Evolutionary conservation across 2,113 vertebrate species (phyloP).

Genomic region (Psittacara wagleri): DNA sequence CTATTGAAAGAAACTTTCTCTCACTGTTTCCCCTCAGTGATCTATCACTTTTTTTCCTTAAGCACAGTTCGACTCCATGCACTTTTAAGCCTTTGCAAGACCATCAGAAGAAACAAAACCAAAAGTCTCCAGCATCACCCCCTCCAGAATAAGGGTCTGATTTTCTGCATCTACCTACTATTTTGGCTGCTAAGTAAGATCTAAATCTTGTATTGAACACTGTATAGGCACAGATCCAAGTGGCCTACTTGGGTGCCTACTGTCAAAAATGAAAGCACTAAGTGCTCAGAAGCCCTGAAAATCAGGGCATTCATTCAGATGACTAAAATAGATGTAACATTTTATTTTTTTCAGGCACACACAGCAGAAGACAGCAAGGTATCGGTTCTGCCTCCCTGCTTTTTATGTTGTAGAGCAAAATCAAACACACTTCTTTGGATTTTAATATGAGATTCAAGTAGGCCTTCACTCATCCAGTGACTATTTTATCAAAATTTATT

Average conservation of each 20-base stretch:
- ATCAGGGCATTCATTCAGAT: slow-evolving; percentile 39
- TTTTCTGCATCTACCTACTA: slow-evolving; percentile 16
- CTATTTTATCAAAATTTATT: background rate
- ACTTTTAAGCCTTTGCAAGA: slow-evolving; percentile 2
- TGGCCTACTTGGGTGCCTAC: slow-evolving; percentile 10
- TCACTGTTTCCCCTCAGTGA: background rate
- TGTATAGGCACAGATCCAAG: background rate
- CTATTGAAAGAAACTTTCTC: background rate
- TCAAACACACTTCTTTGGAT: background rate
- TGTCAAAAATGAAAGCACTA: slow-evolving; percentile 41
- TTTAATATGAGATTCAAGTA: background rate
- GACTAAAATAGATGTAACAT: slow-evolving; percentile 27
- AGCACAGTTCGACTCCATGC: background rate
- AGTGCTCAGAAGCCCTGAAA: slow-evolving; percentile 21
- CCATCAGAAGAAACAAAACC: slow-evolving; percentile 18
- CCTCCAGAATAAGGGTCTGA: background rate
- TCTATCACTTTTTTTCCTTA: background rate
- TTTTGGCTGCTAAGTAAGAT: slow-evolving; percentile 27
- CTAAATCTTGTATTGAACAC: background rate
- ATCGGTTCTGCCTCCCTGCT: background rate
- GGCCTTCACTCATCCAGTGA: background rate
- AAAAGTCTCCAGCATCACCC: background rate
- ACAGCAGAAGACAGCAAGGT: background rate
- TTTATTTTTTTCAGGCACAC: background rate
- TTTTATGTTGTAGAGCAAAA: background rate